Conservation (phyloP, 2,888 invertebrate species). For the Timema cristinae region DNA sequence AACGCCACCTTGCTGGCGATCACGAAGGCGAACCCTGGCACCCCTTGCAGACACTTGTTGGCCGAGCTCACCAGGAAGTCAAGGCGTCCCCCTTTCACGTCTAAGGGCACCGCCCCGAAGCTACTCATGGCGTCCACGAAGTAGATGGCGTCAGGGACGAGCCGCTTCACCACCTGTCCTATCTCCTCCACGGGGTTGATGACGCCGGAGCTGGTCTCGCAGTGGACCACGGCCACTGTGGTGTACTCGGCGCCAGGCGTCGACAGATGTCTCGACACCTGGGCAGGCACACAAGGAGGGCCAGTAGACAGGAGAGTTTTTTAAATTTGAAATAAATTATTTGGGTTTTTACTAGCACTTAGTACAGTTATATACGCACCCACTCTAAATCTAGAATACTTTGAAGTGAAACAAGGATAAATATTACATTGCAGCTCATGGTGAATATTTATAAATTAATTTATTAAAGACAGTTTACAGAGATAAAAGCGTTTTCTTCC, state of each 20-base stretch:
- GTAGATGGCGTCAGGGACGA: conserved; percentile 36
- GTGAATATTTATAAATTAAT: too few relatives aligned
- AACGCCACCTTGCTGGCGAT: conserved; percentile 42
- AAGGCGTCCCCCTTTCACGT: conserved; percentile 36
- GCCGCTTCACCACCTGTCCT: conserved; percentile 41
- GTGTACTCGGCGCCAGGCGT: conserved; percentile 35
- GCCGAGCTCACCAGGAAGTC: conserved; percentile 48
- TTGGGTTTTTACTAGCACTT: too few relatives aligned
- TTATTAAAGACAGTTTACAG: too few relatives aligned
- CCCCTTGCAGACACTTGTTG: conserved; percentile 50
- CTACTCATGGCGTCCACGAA: conserved; percentile 51
- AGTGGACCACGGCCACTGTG: conserved; percentile 46
- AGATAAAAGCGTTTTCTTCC: too few relatives aligned
- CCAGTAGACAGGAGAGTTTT: too few relatives aligned
- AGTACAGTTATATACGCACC: background rate
- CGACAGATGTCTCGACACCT: conserved; percentile 20
- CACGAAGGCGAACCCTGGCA: conserved; percentile 48
- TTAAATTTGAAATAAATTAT: too few relatives aligned
- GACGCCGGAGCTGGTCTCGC: conserved; percentile 48
- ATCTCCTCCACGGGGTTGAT: conserved; percentile 45
- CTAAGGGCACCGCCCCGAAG: conserved; percentile 46
- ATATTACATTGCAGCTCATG: too few relatives aligned
- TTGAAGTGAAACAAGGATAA: background rate
- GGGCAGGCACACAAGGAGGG: background rate
- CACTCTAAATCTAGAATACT: background rate